These are phyloP conservation scores for Diplodus puntazzo DNA, from an alignment of 2,797 vertebrate genomes.

Conservation along the genomic window DNA sequence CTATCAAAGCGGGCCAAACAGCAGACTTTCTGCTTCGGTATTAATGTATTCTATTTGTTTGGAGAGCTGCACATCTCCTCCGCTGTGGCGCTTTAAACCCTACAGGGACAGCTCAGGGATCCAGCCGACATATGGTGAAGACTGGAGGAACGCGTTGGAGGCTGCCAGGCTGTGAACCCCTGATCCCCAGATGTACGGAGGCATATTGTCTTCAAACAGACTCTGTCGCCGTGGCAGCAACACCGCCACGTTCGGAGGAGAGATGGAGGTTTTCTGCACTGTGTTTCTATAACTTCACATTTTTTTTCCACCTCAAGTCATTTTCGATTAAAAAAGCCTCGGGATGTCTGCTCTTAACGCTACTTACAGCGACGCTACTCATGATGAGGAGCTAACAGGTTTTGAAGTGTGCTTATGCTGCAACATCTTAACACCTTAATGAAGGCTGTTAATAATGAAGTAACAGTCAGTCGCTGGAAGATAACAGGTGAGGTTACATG, in stretches of 20 bases:
- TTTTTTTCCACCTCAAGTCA: conserved; percentile 22
- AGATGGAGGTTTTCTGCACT: neutral
- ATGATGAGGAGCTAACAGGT: neutral
- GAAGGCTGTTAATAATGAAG: neutral
- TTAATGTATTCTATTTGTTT: conserved; percentile 80
- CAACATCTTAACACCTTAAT: neutral
- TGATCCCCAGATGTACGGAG: conserved; percentile 32
- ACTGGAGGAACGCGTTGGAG: conserved; percentile 39
- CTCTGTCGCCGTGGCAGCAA: conserved; percentile 28
- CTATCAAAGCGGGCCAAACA: conserved; percentile 49
- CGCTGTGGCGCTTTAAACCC: conserved; percentile 37
- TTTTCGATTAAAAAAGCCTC: conserved; percentile 19
- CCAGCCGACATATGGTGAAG: conserved; percentile 64
- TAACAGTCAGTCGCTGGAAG: neutral
- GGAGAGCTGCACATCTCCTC: conserved; percentile 51
- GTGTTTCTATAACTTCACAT: neutral
- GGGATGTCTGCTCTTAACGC: neutral
- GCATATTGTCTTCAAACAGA: conserved; percentile 56
- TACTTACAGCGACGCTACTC: neutral
- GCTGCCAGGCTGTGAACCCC: conserved; percentile 46
- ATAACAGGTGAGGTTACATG: neutral
- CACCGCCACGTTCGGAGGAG: neutral
- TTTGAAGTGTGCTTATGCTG: neutral
- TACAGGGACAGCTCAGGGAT: conserved; percentile 51
- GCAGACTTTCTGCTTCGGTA: conserved; percentile 60